Evolutionary conservation across 2,888 invertebrate genomes (phyloP), one percentile per base, ranked within the genome.

Genomic region (Andrena bucephala): DNA sequence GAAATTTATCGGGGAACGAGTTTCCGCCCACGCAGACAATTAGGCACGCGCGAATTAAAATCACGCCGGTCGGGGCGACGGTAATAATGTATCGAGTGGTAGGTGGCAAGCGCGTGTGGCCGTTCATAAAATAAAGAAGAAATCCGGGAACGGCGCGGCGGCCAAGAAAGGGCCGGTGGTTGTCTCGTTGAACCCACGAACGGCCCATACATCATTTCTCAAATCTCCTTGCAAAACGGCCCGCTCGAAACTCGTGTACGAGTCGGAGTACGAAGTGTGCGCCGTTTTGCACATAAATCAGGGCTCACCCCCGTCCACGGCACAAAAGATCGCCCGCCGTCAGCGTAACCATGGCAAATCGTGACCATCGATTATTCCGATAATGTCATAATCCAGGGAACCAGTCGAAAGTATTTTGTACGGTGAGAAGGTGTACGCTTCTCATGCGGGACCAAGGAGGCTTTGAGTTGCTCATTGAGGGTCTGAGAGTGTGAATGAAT

Each of bases 331-430:
- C 48, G 70, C 57, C 74, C 62, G 62, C 76, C 74, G 65, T 79
- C 78, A 83, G 80, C 69, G 68, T 75, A 69, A 77, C 83, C 79
- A 54, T 76, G 77, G 85, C 83, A 74, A 88, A 88, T 88, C 85
- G 81, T 79, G 81, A 66, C 81, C 83, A 85, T 88, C 88, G 87
- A 86, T 87, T 88, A 83, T 78, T 36, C 74, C 76, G 86, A 86
- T 87, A 87, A 87, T 80, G 88, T 87, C 86, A 86, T 87, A 88
- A 87, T 87, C 85, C 76, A 57, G 52, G 63, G 5, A 13, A 24
- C 62, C 27, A 50, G 10, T n/a, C 31, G 54, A 63, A 70, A 29
- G 73, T 74, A 63, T 66, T 77, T 77, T 36, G 60, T 60, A 6
- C 65, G 54, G 1, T 16, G 42, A 31, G 78, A 77, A 65, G 13